Percentiles rank a stretch among this genome's conserved stretches.
These are phyloP conservation scores for Bolinopsis microptera DNA, from an alignment of 37 sponge, comb jelly and placozoan species.

Conservation along the genomic window DNA sequence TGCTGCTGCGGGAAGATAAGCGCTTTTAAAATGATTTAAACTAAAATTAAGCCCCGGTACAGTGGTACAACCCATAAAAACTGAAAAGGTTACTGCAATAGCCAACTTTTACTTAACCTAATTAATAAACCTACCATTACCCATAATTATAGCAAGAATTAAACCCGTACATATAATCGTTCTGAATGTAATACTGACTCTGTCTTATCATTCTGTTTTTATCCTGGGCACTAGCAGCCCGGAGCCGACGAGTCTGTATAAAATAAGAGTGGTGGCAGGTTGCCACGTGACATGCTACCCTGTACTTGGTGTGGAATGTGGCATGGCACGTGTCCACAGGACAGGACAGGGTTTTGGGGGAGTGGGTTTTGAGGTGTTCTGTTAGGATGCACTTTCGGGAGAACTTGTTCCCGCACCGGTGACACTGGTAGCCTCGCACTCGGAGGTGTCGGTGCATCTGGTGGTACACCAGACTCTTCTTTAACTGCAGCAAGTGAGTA, in stretches of 20 bases:
- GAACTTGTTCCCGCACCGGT: conserved; percentile 14
- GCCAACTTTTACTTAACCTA: background rate
- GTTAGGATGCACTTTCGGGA: conserved; percentile 42
- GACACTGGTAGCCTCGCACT: conserved; percentile 3
- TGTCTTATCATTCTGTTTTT: conserved; percentile 33
- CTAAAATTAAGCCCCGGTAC: too few relatives aligned
- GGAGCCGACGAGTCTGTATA: conserved; percentile 17
- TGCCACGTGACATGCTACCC: conserved; percentile 52
- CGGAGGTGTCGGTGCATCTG: conserved; percentile 54
- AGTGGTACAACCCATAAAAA: too few relatives aligned
- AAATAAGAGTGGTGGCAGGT: conserved; percentile 5
- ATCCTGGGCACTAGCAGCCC: conserved; percentile 38
- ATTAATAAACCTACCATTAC: too few relatives aligned
- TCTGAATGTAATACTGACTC: background rate
- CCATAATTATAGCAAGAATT: background rate
- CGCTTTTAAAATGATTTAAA: too few relatives aligned
- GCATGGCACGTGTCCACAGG: background rate
- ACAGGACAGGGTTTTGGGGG: background rate
- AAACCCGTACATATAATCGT: background rate
- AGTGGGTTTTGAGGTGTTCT: background rate
- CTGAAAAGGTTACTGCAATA: background rate
- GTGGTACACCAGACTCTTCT: conserved; percentile 60
- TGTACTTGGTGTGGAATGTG: conserved; percentile 18
- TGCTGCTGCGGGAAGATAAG: too few relatives aligned
- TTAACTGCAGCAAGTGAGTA: background rate